These are phyloP conservation scores for Anarrhichthys ocellatus DNA, from an alignment of 2,113 vertebrate genomes.

Conservation along the genomic window DNA sequence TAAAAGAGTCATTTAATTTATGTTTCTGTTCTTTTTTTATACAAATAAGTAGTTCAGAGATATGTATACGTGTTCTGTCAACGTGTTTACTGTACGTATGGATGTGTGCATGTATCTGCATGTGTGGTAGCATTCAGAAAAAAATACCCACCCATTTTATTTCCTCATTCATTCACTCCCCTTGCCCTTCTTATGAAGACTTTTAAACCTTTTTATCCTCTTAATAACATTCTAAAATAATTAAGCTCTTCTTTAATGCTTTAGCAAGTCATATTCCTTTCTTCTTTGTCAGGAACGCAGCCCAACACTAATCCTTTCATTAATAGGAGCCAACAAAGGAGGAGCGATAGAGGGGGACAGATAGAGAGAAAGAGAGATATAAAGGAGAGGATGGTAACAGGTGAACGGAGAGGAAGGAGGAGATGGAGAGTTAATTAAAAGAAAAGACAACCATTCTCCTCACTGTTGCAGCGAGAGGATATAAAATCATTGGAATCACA, in stretches of 20 bases:
- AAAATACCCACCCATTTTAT: slow-evolving; percentile 53
- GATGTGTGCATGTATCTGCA: slow-evolving; percentile 70
- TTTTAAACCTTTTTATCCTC: slow-evolving; percentile 75
- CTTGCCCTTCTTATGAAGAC: slow-evolving; percentile 63
- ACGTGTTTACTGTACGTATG: slow-evolving; percentile 70
- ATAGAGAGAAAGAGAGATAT: slow-evolving; percentile 55
- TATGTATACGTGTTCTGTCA: slow-evolving; percentile 82
- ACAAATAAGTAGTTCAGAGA: slow-evolving; percentile 85
- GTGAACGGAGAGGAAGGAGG: slow-evolving; percentile 38
- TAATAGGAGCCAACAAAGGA: slow-evolving; percentile 78
- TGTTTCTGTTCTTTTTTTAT: slow-evolving; percentile 80
- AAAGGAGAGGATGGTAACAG: slow-evolving; percentile 53
- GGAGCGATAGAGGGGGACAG: slow-evolving; percentile 52
- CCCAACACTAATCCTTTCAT: slow-evolving; percentile 77
- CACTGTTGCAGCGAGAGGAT: neutral
- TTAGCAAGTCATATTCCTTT: slow-evolving; percentile 74
- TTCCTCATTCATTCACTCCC: slow-evolving; percentile 51
- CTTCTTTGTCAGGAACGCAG: slow-evolving; percentile 69
- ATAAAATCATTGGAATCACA: slow-evolving; percentile 7
- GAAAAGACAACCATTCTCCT: slow-evolving; percentile 27
- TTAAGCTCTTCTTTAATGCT: slow-evolving; percentile 75
- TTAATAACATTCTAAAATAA: slow-evolving; percentile 81
- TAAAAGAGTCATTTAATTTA: slow-evolving; percentile 85
- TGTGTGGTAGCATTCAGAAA: slow-evolving; percentile 68
- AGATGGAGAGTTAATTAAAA: slow-evolving; percentile 31